Base-by-base conservation (phyloP, 2,888 invertebrate species). In the Strigamia transsilvanica region DNA sequence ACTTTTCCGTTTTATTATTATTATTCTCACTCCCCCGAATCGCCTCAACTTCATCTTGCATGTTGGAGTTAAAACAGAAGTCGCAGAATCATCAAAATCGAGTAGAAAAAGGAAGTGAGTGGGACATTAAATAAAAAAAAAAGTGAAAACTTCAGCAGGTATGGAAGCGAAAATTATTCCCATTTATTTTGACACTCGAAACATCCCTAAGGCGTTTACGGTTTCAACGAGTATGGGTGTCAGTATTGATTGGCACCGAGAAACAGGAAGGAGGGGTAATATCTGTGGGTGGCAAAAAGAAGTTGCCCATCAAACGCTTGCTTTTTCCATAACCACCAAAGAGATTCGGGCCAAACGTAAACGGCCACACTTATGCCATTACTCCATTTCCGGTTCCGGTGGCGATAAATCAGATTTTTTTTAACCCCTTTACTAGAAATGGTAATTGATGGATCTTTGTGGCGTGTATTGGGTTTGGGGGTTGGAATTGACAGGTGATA, bases 231-330 rank as follows among this genome's bases (percentile, higher is more conserved):
- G 46, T 46, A 12, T 15, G 46, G 46, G 46, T 46, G 46, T 46
- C 46, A 46, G 51, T 51, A 51, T 51, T 51, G 51, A 51, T 51
- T 51, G 51, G 51, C 51, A 51, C 51, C 51, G 6, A n/a, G 51
- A 51, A 51, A 46, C 15, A 46, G 15, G 46, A 15, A 46, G 18
- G 51, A 18, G 18, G 51, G 51, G n/a, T 18, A 51, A 51, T 51
- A 51, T 51, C 51, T 51, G 51, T 51, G 51, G 51, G 51, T 51
- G 51, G 51, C 51, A n/a, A 51, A 51, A 51, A 51, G 51, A 34
- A 34, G 34, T 34, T 34, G 34, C 4, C 34, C 34, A 34, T 34
- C 34, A 34, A 34, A 34, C 34, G 34, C 7, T 15, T 18, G 51
- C 18, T n/a, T 42, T 42, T 42, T 42, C 15, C 51, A 12, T 4